These are phyloP conservation scores for Peromyscus nudipes DNA, from an alignment of 2,797 vertebrate genomes.

Conservation along the genomic window DNA sequence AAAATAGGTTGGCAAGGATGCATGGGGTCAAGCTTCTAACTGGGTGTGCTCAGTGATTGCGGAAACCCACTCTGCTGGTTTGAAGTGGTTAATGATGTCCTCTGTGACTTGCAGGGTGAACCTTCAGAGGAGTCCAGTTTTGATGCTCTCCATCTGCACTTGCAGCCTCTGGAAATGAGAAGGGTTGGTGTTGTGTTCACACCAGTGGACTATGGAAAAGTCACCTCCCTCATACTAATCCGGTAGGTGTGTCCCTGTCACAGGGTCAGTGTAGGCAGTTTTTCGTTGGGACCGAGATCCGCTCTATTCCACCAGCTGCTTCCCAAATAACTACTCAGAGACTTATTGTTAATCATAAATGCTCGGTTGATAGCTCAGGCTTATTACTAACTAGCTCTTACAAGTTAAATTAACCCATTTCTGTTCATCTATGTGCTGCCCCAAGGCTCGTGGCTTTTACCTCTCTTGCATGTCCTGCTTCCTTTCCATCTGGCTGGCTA, in stretches of 20 bases:
- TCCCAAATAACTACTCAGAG: no score
- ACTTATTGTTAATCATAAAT: no score
- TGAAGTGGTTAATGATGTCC: slow-evolving; percentile 19
- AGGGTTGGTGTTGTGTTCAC: slow-evolving; percentile 94
- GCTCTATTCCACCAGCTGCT: no score
- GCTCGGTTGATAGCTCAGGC: no score
- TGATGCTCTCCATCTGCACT: slow-evolving; percentile 89
- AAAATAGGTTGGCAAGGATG: not conserved
- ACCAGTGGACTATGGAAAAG: slow-evolving; percentile 94
- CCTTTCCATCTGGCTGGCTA: no score
- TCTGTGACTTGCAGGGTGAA: slow-evolving; percentile 82
- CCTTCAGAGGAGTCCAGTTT: slow-evolving; percentile 81
- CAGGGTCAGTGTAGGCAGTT: not conserved
- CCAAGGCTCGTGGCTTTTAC: no score
- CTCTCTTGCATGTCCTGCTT: no score
- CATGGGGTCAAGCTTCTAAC: not conserved
- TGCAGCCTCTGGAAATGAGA: slow-evolving; percentile 94
- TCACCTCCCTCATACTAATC: slow-evolving; percentile 95
- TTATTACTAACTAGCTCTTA: no score
- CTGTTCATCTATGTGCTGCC: no score
- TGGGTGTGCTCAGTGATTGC: not conserved
- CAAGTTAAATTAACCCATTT: no score
- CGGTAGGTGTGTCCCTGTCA: slow-evolving; percentile 89
- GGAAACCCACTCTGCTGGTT: slow-evolving; percentile 1
- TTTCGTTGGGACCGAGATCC: no score